phyloP scores from a whole-genome alignment of 2,888 invertebrate species.

The Parapristionchus giblindavisi region DNA sequence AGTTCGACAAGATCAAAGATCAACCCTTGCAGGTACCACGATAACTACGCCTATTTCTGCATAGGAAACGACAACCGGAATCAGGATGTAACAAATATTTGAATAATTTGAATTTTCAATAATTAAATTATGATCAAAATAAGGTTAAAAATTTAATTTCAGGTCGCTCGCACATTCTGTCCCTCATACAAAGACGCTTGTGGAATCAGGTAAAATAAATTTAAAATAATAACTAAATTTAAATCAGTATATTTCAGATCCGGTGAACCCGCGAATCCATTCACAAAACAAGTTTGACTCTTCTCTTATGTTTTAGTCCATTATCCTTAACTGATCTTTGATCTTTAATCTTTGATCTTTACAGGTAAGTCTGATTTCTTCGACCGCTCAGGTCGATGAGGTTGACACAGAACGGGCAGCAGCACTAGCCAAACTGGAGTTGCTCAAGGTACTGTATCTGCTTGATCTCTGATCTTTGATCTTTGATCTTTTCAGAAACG shows the following conservation, averaged over 20 bases:
- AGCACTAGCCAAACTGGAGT: background rate
- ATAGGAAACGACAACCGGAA: background rate
- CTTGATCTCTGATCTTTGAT: too few species aligned
- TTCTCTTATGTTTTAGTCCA: background rate
- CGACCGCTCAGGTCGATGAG: slow-evolving; percentile 5
- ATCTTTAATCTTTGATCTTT: too few species aligned
- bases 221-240: too few species aligned
- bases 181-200: slow-evolving; percentile 52
- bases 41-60: slow-evolving; percentile 12
- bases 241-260: too few species aligned
- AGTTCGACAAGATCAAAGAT: too few species aligned
- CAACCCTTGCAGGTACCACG: slow-evolving; percentile 18
- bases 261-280: background rate
- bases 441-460: slow-evolving; percentile 21
- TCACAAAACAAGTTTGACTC: slow-evolving; percentile 22
- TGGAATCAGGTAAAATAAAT: slow-evolving; percentile 41
- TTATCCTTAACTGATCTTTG: too few species aligned
- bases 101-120: background rate
- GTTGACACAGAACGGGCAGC: background rate
- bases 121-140: background rate
- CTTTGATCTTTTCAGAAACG: slow-evolving; percentile 48
- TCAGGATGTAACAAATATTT: background rate
- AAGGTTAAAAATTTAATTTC: background rate
- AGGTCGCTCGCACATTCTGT: slow-evolving; percentile 46
- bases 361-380: slow-evolving; percentile 3